phyloP scores from a whole-genome alignment of 2,113 vertebrate genomes.

The Diglossa brunneiventris region DNA sequence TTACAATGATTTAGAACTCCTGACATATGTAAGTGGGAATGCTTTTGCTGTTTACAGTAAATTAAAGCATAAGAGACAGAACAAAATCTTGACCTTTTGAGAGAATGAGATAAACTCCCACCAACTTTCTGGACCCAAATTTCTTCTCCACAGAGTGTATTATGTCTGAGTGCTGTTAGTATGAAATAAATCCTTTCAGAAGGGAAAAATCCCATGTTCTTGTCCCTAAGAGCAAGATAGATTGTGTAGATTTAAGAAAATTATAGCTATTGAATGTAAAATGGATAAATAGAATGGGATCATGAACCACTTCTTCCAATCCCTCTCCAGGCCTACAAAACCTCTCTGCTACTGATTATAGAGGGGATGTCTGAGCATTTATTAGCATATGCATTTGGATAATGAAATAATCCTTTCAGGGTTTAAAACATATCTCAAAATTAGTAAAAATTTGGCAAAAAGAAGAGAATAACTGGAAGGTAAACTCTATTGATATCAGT shows the following conservation, averaged over 20 bases:
- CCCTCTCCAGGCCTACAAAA: not conserved
- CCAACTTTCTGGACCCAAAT: not conserved
- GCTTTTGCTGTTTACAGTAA: constrained; percentile 14
- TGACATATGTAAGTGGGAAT: not conserved
- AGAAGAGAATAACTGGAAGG: not conserved
- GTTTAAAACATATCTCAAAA: not conserved
- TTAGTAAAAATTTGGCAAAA: not conserved
- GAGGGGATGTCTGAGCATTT: not conserved
- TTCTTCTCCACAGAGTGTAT: not conserved
- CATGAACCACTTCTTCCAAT: not conserved
- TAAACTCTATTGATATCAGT: not conserved
- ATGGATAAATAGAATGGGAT: not conserved
- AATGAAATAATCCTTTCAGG: not conserved
- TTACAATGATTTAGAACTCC: not conserved
- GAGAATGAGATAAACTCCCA: not conserved
- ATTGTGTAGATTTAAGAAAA: not conserved
- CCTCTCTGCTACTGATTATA: not conserved
- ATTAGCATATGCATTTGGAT: not conserved
- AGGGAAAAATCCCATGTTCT: not conserved
- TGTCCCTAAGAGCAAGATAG: not conserved
- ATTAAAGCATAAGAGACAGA: not conserved
- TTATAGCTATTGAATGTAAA: not conserved
- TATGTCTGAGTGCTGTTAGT: not conserved
- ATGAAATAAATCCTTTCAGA: not conserved
- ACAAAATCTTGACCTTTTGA: not conserved